Evolutionary conservation across 2,888 invertebrate species (phyloP).

Genomic region (Biston betularia): DNA sequence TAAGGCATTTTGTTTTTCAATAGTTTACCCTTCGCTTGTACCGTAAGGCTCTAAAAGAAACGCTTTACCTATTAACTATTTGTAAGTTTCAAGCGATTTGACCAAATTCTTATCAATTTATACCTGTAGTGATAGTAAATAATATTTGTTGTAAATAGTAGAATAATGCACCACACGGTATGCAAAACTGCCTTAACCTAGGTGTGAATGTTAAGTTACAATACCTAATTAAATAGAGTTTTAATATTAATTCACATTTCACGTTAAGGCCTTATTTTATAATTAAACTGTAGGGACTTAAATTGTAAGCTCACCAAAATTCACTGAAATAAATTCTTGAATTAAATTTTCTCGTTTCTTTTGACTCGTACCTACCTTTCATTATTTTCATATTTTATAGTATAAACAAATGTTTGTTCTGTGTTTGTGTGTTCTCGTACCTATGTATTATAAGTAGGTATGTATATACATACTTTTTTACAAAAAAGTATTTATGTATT

Average conservation of each 20-base stretch:
- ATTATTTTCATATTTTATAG: too few species aligned
- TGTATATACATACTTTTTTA: too few species aligned
- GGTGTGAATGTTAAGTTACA: constrained; percentile 54
- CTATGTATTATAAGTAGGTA: too few species aligned
- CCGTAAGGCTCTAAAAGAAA: constrained; percentile 50
- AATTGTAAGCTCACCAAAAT: constrained; percentile 57
- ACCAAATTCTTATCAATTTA: constrained; percentile 72
- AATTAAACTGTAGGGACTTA: constrained; percentile 63
- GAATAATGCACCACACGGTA: constrained; percentile 74
- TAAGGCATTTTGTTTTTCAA: background rate
- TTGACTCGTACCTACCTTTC: background rate
- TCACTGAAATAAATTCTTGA: constrained; percentile 63
- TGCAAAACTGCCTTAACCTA: constrained; percentile 81
- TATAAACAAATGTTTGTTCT: too few species aligned
- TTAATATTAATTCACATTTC: constrained; percentile 69
- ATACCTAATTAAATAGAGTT: constrained; percentile 1
- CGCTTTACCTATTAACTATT: constrained; percentile 63
- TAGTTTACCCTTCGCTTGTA: constrained; percentile 6
- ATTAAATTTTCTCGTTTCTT: constrained; percentile 40
- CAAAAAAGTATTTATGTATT: too few species aligned
- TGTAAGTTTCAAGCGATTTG: constrained; percentile 65
- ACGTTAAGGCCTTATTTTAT: constrained; percentile 84
- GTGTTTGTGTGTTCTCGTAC: too few species aligned
- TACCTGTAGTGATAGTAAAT: constrained; percentile 45
- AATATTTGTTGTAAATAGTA: constrained; percentile 65